Evolutionary conservation across 1,140 invertebrate species (phyloP), one percentile per base, ranked within the genome.

Genomic region (honey bee (Apis mellifera)): DNA sequence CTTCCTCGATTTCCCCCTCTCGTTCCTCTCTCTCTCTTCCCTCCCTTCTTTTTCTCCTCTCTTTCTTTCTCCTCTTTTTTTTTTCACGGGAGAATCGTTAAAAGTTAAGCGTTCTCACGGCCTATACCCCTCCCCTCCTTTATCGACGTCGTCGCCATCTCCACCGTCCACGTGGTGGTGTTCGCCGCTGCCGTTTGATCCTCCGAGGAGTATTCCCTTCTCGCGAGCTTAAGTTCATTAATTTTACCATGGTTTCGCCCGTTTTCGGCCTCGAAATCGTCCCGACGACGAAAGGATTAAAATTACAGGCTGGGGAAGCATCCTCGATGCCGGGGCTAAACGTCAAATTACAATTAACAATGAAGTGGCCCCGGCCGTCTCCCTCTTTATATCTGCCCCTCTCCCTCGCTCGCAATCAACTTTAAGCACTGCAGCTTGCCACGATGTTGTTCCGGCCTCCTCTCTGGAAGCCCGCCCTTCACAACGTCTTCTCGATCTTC

Each of bases 301-400:
- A 90, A 90, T 90, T 89, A 89, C 83, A 57, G 78, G 26, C 69
- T 76, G 83, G 75, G 83, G 75, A 71, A 74, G 82, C 72, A 85
- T 87, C 78, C 78, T 48, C 81, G 73, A 52, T 80, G 78, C 57
- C 81, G 65, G 73, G 72, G 81, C 84, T 86, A 89, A 90, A 90
- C 90, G 89, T 89, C 86, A 84, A 90, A 90, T 90, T 90, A 90
- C 85, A 90, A 88, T 90, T 90, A 90, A 89, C 89, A 87, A 87
- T 90, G 85, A 90, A 90, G 87, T 84, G 78, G 78, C 79, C 79
- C 76, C 57, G 72, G 71, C 62, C 59, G n/a, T 64, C 32, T 13
- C 26, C 54, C 62, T 57, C 55, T n/a, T 3, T 48, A 55, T 64
- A 32, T 15, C 42, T 4, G 23, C 4, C 65, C 12, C 5, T 26